Conservation (phyloP, 1,140 invertebrate species). For the Zaprionus ghesquierei region DNA sequence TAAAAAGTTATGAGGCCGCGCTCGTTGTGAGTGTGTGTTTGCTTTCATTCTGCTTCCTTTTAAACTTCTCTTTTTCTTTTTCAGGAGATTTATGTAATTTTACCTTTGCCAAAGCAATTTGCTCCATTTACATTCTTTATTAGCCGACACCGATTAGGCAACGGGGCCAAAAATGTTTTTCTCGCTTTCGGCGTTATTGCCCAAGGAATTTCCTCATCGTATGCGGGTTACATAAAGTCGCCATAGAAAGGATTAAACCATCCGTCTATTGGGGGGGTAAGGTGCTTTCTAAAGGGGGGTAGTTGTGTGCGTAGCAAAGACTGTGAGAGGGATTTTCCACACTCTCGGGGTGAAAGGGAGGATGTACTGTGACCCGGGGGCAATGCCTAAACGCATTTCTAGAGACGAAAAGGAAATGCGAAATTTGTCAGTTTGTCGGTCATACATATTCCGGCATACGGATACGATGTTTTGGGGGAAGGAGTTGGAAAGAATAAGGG, state of each 20-base stretch:
- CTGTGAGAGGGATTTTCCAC: not conserved
- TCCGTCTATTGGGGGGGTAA: not conserved
- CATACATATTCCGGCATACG: slow-evolving; percentile 18
- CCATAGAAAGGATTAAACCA: slow-evolving; percentile 43
- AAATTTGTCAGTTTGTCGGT: slow-evolving; percentile 53
- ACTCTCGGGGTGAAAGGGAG: no score
- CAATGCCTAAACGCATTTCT: slow-evolving; percentile 3
- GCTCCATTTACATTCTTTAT: slow-evolving; percentile 80
- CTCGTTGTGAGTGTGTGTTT: slow-evolving; percentile 17
- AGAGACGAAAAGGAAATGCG: slow-evolving; percentile 24
- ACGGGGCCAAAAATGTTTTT: slow-evolving; percentile 32
- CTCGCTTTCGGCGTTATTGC: not conserved
- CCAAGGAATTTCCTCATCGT: slow-evolving; percentile 41
- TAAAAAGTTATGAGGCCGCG: slow-evolving; percentile 41
- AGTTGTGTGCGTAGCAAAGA: not conserved
- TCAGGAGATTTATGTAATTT: slow-evolving; percentile 73
- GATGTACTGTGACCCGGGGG: not conserved
- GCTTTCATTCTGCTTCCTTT: slow-evolving; percentile 19
- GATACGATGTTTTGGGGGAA: not conserved
- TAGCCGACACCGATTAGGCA: slow-evolving; percentile 54
- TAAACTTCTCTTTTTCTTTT: slow-evolving; percentile 36
- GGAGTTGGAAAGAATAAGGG: not conserved
- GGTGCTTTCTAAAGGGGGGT: no score
- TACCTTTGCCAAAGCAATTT: slow-evolving; percentile 76
- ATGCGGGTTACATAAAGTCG: slow-evolving; percentile 43